Evolutionary conservation across 2,113 vertebrate species (phyloP).

Genomic region (pig (Sus scrofa)): DNA sequence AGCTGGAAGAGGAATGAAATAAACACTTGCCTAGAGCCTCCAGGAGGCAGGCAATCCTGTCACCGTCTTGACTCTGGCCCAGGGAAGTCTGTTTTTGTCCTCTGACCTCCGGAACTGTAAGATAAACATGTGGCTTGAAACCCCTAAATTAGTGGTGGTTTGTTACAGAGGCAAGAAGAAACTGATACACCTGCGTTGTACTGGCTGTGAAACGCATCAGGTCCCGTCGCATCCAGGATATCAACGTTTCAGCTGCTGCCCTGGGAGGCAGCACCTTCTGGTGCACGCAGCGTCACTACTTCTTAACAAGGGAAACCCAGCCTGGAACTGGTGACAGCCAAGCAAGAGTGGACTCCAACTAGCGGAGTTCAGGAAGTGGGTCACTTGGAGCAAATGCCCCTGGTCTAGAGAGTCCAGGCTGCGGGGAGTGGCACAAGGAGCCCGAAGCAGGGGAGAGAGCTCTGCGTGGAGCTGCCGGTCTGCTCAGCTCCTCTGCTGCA

Average conservation of each 20-base stretch:
- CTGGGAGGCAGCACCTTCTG: accelerated
- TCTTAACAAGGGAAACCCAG: neutral
- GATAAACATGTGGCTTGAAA: neutral
- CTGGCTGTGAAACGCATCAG: neutral
- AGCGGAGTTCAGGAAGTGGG: neutral
- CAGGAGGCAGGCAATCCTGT: neutral
- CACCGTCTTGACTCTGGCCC: neutral
- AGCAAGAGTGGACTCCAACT: neutral
- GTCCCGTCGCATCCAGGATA: neutral
- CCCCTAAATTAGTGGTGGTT: neutral
- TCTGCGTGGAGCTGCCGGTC: accelerated
- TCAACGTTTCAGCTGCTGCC: neutral
- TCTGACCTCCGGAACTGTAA: neutral
- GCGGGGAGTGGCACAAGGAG: accelerated
- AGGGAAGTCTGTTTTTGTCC: neutral
- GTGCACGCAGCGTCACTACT: neutral
- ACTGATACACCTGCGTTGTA: accelerated
- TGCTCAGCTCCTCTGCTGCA: accelerated
- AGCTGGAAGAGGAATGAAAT: neutral
- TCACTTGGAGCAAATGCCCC: neutral
- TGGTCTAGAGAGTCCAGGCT: neutral
- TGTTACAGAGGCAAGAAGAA: accelerated
- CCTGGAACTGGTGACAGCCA: neutral
- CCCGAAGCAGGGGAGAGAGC: neutral
- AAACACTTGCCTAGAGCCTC: accelerated